A percentile compares a stretch with the other conserved stretches of the same genome.
Evolutionary conservation across 2,797 vertebrate genomes (phyloP).

Genomic region (Pipistrellus pygmaeus): DNA sequence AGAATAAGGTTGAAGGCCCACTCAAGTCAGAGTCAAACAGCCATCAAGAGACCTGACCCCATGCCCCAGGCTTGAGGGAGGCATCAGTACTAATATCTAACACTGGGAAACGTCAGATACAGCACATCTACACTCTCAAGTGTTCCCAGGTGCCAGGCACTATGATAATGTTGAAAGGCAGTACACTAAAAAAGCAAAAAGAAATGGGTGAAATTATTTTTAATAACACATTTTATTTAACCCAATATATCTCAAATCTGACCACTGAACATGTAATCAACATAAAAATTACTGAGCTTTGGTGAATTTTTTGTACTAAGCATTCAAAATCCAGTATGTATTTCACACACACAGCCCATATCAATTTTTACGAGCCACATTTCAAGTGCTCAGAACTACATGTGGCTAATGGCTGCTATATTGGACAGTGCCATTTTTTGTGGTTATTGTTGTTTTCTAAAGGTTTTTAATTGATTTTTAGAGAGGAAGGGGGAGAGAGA

Average conservation of each 20-base stretch:
- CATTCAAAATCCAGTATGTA: constrained; percentile 7
- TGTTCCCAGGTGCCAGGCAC: neutral
- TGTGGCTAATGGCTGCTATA: neutral
- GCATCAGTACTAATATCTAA: too few species aligned
- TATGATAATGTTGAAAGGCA: neutral
- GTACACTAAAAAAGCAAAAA: neutral
- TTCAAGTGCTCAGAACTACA: neutral
- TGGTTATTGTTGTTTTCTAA: too few species aligned
- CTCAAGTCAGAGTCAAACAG: neutral
- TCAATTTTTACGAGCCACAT: neutral
- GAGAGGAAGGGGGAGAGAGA: too few species aligned
- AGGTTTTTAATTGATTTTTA: too few species aligned
- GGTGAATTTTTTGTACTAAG: neutral
- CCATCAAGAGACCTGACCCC: neutral
- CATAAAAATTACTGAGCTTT: neutral
- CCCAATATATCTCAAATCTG: constrained; percentile 19
- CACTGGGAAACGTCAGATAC: neutral
- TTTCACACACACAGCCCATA: neutral
- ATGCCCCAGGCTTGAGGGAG: neutral
- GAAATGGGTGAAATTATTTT: neutral
- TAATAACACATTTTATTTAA: constrained; percentile 13
- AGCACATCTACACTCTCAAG: neutral
- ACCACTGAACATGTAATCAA: neutral
- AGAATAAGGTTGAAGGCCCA: neutral
- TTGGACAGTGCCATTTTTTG: neutral